phyloP scores from a whole-genome alignment of 35 echinoderm and acorn worm species.

The Heliocidaris erythrogramma region DNA sequence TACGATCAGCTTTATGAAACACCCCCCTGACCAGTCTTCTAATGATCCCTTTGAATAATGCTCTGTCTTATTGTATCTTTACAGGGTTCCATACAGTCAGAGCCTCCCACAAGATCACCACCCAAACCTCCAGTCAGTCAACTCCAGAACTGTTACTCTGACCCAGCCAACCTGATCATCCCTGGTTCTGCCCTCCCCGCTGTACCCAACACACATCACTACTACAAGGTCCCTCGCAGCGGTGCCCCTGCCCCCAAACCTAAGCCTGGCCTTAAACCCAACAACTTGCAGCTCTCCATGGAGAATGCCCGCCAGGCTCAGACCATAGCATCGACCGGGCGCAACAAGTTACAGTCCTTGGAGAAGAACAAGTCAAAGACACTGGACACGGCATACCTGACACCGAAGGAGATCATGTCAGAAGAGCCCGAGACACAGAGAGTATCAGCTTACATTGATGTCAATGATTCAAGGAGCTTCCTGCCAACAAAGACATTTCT shows the following conservation, averaged over 20 bases:
- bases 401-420: conserved; percentile 18
- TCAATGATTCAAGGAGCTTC: conserved; percentile 27
- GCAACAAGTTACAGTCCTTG: not conserved
- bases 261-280: conserved; percentile 20
- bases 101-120: conserved; percentile 43
- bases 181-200: not conserved
- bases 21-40: too few species aligned
- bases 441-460: conserved; percentile 23
- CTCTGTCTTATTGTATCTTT: not conserved
- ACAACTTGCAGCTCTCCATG: not conserved
- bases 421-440: not conserved
- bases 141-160: conserved; percentile 46
- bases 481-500: not conserved
- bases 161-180: not conserved
- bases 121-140: not conserved
- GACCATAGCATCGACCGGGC: not conserved
- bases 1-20: too few species aligned
- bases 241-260: conserved; percentile 12
- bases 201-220: conserved; percentile 7
- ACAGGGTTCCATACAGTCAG: conserved; percentile 29
- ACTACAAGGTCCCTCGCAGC: conserved; percentile 40
- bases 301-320: not conserved
- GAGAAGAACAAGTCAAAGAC: conserved; percentile 25
- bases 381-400: conserved; percentile 21
- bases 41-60: too few species aligned